Evolutionary conservation across 2,113 vertebrate genomes (phyloP), one percentile per base, ranked within the genome.

Genomic region (Apteryx owenii): DNA sequence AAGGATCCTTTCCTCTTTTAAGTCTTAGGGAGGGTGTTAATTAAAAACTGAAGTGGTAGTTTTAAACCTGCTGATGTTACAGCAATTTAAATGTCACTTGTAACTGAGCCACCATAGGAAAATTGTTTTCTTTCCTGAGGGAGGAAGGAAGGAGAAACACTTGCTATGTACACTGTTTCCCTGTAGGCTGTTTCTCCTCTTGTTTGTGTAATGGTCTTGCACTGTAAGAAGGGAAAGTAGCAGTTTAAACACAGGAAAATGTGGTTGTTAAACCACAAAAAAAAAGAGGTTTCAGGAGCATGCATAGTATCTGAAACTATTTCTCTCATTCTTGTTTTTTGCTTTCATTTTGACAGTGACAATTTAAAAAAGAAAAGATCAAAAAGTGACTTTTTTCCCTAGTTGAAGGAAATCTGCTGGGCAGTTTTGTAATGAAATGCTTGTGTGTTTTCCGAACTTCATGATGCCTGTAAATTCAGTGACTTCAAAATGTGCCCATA

Each of bases 211-310:
- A 17, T 93, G 71, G 8, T 44, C 22, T 83, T 91, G 14, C 2
- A 3, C 40, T 69, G 2, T 56, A 58, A 92, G 29, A 79, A 90
- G 22, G 18, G 75, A 81, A 64, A 86, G 36, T 58, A 77, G 54
- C 58, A 42, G 22, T 91, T 93, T 14, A 85, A 85, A 73, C 56
- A 64, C 20, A 73, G 86, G 78, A 89, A 91, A 93, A 93, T n/a
- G 58, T 88, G 44, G 44, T 88, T 72, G 48, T 89, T 95, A 85
- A 95, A 48, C 62, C 58, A 38, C 78, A 25, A 72, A 71, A 80
- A 73, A 20, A 1, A 72, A n/a, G 16, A 66, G 10, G 23, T 64
- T 80, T 89, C 46, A 80, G 78, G 56, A 80, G 28, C 12, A 21
- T 44, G n/a, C 19, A 8, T 42, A 61, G 14, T 44, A 56, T 60